These are phyloP conservation scores for Sebastes paucispinis DNA, from an alignment of 2,797 vertebrate species.

Conservation along the genomic window DNA sequence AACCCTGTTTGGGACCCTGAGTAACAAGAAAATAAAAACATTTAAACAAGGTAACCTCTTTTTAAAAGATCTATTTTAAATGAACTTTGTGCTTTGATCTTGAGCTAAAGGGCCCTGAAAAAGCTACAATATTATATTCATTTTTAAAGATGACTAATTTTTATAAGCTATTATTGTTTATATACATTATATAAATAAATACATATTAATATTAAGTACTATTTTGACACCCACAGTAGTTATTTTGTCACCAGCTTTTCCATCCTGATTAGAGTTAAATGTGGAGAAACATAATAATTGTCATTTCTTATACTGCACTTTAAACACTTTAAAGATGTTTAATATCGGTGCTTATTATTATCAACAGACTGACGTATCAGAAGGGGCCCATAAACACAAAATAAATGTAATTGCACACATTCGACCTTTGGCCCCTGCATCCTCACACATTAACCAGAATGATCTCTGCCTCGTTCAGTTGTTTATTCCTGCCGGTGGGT, in stretches of 20 bases:
- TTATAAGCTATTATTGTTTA: neutral
- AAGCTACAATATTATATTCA: neutral
- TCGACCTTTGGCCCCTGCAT: constrained; percentile 33
- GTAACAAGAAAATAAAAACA: too few species aligned
- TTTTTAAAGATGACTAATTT: neutral
- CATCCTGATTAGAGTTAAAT: neutral
- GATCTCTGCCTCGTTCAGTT: constrained; percentile 32
- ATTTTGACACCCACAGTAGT: neutral
- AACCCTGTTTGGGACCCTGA: neutral
- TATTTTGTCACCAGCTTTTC: neutral
- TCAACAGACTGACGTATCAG: neutral
- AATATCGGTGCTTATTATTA: neutral
- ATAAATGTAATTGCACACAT: constrained; percentile 27
- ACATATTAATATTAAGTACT: neutral
- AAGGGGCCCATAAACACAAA: constrained; percentile 7
- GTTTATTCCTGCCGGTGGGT: constrained; percentile 28
- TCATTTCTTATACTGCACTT: neutral
- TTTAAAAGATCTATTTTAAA: neutral
- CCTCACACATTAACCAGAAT: constrained; percentile 21
- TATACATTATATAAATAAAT: too few species aligned
- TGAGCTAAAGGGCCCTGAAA: neutral
- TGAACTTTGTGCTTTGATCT: neutral
- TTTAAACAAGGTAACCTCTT: neutral
- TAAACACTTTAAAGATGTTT: neutral
- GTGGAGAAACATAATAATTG: neutral